Evolutionary conservation across 2,888 invertebrate genomes (phyloP), one percentile per base, ranked within the genome.

Genomic region (Octonoba sinensis): DNA sequence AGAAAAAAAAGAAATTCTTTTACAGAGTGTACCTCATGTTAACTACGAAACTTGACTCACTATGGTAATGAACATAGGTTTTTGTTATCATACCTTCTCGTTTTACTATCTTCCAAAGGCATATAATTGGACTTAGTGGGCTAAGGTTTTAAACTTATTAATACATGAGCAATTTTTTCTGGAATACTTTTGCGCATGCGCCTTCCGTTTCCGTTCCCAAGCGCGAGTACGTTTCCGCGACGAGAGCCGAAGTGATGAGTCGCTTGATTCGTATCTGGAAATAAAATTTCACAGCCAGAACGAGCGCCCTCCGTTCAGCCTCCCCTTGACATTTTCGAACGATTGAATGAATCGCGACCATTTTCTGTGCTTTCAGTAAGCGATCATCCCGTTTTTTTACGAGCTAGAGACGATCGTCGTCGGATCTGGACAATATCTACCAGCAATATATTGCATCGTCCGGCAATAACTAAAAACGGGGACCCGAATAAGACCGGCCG

Each of bases 371-470:
- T 75, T 75, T 75, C 67, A 67, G 60, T 67, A 60, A 77, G 76
- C 60, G 76, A 77, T 77, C 69, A 76, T 62, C 76, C 56, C 69
- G 59, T 49, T 66, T 74, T 75, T 73, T 73, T 73, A 73, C 65
- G 73, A 73, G 54, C 72, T 36, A 18, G 51, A 56, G 56, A 57
- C 62, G 69, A 67, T 69, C 75, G 66, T 57, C 36, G 20, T 47
- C 74, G 57, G 54, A 62, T 73, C 72, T 73, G 73, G 75, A 75
- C 75, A 75, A 67, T 67, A 75, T 75, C 75, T 67, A 67, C 49
- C 75, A 59, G 51, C 75, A 67, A 75, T 75, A 67, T 67, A 74
- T 66, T 74, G 65, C 74, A 47, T 57, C 44, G 66, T 36, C 56
- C 24, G 18, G 69, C 70, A 77, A 77, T 77, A 77, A 77, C 69